Evolutionary conservation across 2,797 vertebrate species (phyloP).

Genomic region (Mormyrus proboscirostris): DNA sequence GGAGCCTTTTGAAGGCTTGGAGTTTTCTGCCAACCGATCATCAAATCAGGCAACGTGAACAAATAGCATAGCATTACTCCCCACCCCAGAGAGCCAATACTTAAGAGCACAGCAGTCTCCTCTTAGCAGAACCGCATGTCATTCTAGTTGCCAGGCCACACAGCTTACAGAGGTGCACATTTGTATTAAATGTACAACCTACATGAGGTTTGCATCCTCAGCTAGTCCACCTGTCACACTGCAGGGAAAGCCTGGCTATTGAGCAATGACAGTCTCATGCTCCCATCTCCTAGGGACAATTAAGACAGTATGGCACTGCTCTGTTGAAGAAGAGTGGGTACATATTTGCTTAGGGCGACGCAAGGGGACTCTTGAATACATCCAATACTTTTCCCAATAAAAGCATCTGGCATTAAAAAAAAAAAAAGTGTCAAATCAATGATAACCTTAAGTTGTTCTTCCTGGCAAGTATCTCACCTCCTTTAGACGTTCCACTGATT

Average conservation of each 20-base stretch:
- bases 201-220: not conserved
- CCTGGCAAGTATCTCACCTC: not conserved
- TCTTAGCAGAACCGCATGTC: not conserved
- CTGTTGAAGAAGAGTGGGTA: not conserved
- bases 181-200: not conserved
- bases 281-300: not conserved
- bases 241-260: not conserved
- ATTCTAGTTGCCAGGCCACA: not conserved
- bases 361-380: not conserved
- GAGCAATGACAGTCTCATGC: not conserved
- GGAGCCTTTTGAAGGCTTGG: conserved; percentile 76
- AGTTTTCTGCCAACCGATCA: conserved; percentile 50
- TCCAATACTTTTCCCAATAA: not conserved
- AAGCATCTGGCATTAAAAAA: not conserved
- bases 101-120: not conserved
- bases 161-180: not conserved
- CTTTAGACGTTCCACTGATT: not conserved
- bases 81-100: not conserved
- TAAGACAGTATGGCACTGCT: not conserved
- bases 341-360: not conserved
- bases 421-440: not conserved
- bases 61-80: not conserved
- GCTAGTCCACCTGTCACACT: not conserved
- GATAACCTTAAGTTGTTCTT: not conserved
- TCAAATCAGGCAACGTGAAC: conserved; percentile 9